Conservation (phyloP, 1,140 invertebrate genomes). For the Eufriesea mexicana region DNA sequence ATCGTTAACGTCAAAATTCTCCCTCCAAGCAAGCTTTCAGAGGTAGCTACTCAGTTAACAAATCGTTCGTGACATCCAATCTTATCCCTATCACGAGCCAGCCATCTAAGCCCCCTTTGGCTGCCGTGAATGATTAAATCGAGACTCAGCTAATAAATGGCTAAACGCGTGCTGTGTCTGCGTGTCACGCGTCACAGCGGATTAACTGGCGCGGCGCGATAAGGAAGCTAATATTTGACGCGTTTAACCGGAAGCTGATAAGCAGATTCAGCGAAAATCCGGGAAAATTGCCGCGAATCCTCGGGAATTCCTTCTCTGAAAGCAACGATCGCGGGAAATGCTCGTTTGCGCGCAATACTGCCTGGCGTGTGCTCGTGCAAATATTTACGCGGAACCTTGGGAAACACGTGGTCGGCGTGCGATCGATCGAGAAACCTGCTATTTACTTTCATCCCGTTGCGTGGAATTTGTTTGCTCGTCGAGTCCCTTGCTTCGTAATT, state of each 20-base stretch:
- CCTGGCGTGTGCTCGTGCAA: not conserved
- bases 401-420: not conserved
- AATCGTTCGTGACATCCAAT: no score
- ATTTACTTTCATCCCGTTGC: not conserved
- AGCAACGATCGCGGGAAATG: not conserved
- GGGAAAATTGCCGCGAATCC: not conserved
- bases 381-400: not conserved
- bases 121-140: not conserved
- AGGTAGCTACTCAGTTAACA: no score
- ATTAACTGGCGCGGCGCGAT: constrained; percentile 19
- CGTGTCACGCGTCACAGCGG: not conserved
- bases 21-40: no score
- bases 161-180: not conserved
- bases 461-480: not conserved
- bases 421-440: not conserved
- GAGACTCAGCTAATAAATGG: not conserved
- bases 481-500: not conserved
- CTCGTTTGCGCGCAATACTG: not conserved
- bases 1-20: no score
- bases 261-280: not conserved
- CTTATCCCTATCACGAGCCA: no score
- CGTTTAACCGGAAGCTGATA: not conserved
- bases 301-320: not conserved
- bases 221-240: constrained; percentile 27
- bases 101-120: no score